A percentile compares a stretch with the other conserved stretches of the same genome.
Evolutionary conservation across 2,888 invertebrate genomes (phyloP).

Genomic region (Andrena bucephala): DNA sequence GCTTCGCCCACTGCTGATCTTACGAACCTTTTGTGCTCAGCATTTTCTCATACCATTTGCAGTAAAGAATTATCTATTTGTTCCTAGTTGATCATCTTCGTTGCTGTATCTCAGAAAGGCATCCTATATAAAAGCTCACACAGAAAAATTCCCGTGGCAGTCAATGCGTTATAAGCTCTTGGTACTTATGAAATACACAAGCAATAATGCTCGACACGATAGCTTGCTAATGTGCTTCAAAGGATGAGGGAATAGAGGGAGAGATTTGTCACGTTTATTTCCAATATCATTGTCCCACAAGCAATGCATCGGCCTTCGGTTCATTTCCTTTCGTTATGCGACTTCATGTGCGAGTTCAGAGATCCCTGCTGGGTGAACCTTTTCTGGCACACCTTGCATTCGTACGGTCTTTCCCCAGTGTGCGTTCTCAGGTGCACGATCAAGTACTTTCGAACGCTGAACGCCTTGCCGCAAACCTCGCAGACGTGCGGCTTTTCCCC

Average conservation of each 20-base stretch:
- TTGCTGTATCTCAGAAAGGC: neutral
- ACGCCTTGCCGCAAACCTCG: constrained; percentile 79
- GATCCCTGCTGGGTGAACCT: constrained; percentile 83
- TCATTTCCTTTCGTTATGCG: constrained; percentile 74
- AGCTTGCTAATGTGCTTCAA: neutral
- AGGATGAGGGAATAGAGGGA: neutral
- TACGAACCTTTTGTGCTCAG: too few relatives aligned
- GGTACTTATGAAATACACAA: neutral
- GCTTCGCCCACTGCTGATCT: too few relatives aligned
- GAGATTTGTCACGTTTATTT: neutral
- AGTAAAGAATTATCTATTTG: neutral
- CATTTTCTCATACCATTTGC: too few relatives aligned
- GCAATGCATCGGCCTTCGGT: constrained; percentile 42
- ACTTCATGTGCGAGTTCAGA: constrained; percentile 81
- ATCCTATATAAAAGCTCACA: neutral
- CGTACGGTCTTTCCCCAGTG: constrained; percentile 80
- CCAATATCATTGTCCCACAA: neutral
- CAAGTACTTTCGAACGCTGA: constrained; percentile 79
- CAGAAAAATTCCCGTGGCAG: neutral
- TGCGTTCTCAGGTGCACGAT: constrained; percentile 81
- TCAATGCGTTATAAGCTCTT: neutral
- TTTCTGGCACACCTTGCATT: constrained; percentile 82
- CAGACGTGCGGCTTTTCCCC: constrained; percentile 80
- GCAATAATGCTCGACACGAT: neutral
- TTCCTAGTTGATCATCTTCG: neutral